Conservation (phyloP, 2,113 vertebrate genomes). For the Grallaria varia region DNA sequence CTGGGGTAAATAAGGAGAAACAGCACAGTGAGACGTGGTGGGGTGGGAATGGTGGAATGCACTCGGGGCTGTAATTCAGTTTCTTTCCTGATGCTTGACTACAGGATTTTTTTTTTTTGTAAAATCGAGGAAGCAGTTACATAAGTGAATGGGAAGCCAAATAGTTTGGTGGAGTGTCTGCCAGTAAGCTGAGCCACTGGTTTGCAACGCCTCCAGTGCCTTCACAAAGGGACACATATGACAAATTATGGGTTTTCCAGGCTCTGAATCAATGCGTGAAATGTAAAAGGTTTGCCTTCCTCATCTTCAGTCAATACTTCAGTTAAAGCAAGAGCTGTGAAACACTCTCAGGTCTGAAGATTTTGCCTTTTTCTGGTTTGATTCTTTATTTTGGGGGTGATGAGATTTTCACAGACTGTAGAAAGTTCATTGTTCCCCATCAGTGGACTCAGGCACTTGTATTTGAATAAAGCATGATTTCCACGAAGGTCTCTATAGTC, state of each 20-base stretch:
- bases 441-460: not conserved
- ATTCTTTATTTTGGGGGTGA: not conserved
- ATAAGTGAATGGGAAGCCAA: not conserved
- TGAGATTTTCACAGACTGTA: not conserved
- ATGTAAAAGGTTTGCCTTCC: not conserved
- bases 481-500: not conserved
- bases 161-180: not conserved
- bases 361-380: not conserved
- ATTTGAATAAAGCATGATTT: not conserved
- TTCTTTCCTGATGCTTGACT: not conserved
- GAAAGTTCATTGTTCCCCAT: not conserved
- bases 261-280: not conserved
- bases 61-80: not conserved
- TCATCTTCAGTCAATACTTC: not conserved
- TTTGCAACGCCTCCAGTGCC: not conserved
- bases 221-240: not conserved
- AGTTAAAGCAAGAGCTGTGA: not conserved
- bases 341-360: not conserved
- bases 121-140: not conserved
- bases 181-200: not conserved
- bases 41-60: not conserved
- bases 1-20: not conserved
- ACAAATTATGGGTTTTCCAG: not conserved
- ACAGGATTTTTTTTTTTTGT: not conserved
- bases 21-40: not conserved